Evolutionary conservation across 1,140 invertebrate genomes (phyloP), one percentile per base, ranked within the genome.

Genomic region (Zeugodacus cucurbitae): DNA sequence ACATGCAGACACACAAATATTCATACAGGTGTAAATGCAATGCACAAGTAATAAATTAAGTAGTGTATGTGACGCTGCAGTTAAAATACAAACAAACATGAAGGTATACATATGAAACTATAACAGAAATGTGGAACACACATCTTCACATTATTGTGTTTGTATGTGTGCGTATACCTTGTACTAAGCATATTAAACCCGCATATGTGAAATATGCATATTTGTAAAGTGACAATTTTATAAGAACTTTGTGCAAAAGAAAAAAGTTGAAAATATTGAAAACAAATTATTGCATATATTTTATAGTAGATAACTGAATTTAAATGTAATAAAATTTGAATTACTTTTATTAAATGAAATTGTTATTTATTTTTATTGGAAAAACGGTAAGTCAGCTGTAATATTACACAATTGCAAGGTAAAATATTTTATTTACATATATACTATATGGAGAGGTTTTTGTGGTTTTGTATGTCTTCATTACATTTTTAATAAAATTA

Each of bases 241-340:
- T 82, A 82, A 82, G 22, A 26, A 48, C 41, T n/a, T 82, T 82
- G 74, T n/a, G n/a, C n/a, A n/a, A n/a, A 82, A 82, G n/a, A 29
- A 82, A 82, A 82, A 82, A 26, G 26, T 26, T 62, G 11, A 37
- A 74, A 82, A 82, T 48, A 82, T 44, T 48, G n/a, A 48, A 82
- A 48, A 48, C 8, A 54, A 82, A 48, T 48, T 41, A 74, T 8
- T 20, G 70, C 26, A 82, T 82, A 82, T 82, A 82, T 82, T 82
- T 82, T 82, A 82, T 82, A 48, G 74, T 82, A 82, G 74, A 22
- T 82, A 82, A 82, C 74, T 82, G 74, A 82, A 82, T 74, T 74
- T 74, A 41, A 74, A 41, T 82, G 41, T 82, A 82, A 82, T 82
- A 82, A 82, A 82, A 82, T 82, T 82, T 82, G 34, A 44, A 82